These are phyloP conservation scores for Pegoplata infirma DNA, from an alignment of 2,888 invertebrate genomes.

Conservation along the genomic window DNA sequence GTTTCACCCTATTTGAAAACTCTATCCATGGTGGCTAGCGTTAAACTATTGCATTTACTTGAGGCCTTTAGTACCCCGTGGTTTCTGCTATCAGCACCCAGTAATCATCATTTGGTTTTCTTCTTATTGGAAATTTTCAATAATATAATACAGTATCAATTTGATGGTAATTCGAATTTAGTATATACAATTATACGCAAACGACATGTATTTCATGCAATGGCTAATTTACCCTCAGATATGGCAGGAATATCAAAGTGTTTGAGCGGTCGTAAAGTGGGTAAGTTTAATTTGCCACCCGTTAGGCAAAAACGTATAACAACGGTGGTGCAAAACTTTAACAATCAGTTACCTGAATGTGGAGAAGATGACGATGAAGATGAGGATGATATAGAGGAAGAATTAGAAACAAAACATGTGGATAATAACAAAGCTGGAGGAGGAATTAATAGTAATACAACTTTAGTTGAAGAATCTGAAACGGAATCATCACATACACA, in stretches of 20 bases:
- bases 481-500: slow-evolving; percentile 65
- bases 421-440: slow-evolving; percentile 68
- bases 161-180: slow-evolving; percentile 98
- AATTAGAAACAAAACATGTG: slow-evolving; percentile 74
- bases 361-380: slow-evolving; percentile 65
- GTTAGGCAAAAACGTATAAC: slow-evolving; percentile 74
- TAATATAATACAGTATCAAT: slow-evolving; percentile 99
- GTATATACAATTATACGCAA: slow-evolving; percentile 99
- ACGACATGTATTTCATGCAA: slow-evolving; percentile 96
- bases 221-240: slow-evolving; percentile 98
- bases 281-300: slow-evolving; percentile 75
- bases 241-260: slow-evolving; percentile 86
- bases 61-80: slow-evolving; percentile 99
- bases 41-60: slow-evolving; percentile 95
- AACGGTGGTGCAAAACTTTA: slow-evolving; percentile 66
- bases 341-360: slow-evolving; percentile 63
- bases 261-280: slow-evolving; percentile 78
- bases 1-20: slow-evolving; percentile 99
- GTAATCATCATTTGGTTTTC: slow-evolving; percentile 98
- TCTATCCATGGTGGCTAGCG: slow-evolving; percentile 98
- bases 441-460: slow-evolving; percentile 60
- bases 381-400: slow-evolving; percentile 68
- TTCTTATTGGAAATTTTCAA: slow-evolving; percentile 99
- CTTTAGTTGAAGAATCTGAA: slow-evolving; percentile 69
- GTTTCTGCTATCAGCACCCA: slow-evolving; percentile 97